Evolutionary conservation across 2,797 vertebrate species (phyloP), one percentile per base, ranked within the genome.

Genomic region (Alosa sapidissima): DNA sequence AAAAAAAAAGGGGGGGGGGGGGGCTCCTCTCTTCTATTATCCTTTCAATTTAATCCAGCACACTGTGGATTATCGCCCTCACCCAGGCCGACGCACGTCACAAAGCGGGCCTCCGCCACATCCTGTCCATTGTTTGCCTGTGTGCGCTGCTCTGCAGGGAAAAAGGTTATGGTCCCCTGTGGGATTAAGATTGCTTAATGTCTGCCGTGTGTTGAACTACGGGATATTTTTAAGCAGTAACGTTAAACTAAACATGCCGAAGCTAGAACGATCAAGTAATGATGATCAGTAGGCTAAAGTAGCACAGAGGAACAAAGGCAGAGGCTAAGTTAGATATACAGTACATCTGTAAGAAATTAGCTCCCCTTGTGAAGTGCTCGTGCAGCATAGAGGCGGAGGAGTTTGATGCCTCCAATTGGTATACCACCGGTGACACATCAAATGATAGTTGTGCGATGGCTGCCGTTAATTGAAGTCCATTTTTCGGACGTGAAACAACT

Each of bases 261-360:
- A 36, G 3, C 1, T 45, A 1, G 11, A 33, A 14, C 68, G 16
- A 41, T 75, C 16, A 75, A 19, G 33, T 41, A 75, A 75, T 41
- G 33, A 75, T 41, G 68, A 75, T 75, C 33, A 36, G 11, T 41
- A 75, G 13, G 68, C 36, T 41, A 5, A 45, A 36, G 65, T 14
- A 41, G 51, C 28, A 1, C 28, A 33, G 14, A 13, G 4, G 11
- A 75, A 75, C 16, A 10, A 45, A 75, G 11, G 5, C 2, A 19
- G 36, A 2, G 36, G 3, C 68, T 45, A 33, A 13, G 6, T 75
- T 1, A 75, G 68, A 13, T 41, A 36, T 41, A 4, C 5, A 10
- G 33, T 41, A 75, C 68, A 75, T 75, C 68, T 75, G 68, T 75
- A 13, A 75, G 33, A 75, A 14, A 75, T 75, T 75, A 75, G 68